Percentiles rank a stretch among this genome's conserved stretches.
Conservation (phyloP, 2,113 vertebrate species). For the Centropus unirufus region DNA sequence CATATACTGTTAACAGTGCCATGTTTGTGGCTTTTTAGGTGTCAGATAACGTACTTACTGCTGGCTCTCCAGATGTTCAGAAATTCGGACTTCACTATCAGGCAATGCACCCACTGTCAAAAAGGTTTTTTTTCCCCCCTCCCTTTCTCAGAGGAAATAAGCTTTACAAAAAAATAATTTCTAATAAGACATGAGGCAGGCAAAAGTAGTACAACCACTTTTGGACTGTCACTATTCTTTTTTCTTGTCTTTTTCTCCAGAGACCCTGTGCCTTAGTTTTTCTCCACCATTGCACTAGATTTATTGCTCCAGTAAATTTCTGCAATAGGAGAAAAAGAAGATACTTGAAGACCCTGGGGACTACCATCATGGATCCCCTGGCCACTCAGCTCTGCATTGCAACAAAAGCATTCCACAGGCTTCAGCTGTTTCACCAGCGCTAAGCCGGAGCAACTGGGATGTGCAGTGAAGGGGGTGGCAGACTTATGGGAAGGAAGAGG, state of each 20-base stretch:
- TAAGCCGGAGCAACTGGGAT: constrained; percentile 34
- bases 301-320: constrained; percentile 76
- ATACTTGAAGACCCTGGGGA: background rate
- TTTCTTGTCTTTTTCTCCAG: constrained; percentile 38
- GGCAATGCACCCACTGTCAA: background rate
- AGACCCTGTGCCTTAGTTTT: constrained; percentile 72
- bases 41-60: constrained; percentile 61
- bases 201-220: constrained; percentile 11
- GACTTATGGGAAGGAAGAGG: background rate
- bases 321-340: constrained; percentile 46
- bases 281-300: constrained; percentile 67
- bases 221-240: constrained; percentile 6
- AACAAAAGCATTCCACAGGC: constrained; percentile 65
- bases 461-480: background rate
- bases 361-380: constrained; percentile 54
- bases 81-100: constrained; percentile 43
- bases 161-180: background rate
- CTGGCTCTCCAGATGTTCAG: constrained; percentile 16
- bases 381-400: constrained; percentile 2
- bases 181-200: background rate
- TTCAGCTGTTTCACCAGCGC: constrained; percentile 46
- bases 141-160: background rate
- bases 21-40: constrained; percentile 48
- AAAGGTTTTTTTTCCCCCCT: background rate
- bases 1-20: constrained; percentile 57